Base-by-base conservation (phyloP, 1,140 invertebrate species). In the Caenorhabditis inopinata region DNA sequence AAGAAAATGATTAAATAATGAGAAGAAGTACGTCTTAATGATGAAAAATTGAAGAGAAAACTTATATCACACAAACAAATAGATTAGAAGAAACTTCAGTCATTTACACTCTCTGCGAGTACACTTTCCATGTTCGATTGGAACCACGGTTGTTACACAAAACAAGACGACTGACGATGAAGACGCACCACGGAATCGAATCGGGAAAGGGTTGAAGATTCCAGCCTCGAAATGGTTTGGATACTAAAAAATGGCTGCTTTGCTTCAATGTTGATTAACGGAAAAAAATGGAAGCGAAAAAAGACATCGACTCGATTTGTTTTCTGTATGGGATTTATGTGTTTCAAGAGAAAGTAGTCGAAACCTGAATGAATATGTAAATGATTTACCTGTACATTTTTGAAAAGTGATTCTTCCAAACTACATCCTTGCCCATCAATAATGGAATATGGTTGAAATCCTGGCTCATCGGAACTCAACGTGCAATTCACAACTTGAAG, bases 201-300 rank as follows among this genome's bases (percentile, higher is more conserved):
- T 82, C 42, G 82, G 82, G 27, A 82, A 74, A 11, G 82, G 82
- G 53, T 83, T 83, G 81, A 49, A 68, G 49, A 83, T 83, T 46
- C 79, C 82, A 18, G 82, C 82, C 38, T 74, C 45, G 38, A 78
- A 83, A 76, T 83, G 68, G 82, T 76, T 47, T n/a, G 46, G 42
- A 58, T 83, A 83, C 82, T 83, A n/a, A n/a, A n/a, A n/a, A n/a
- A n/a, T n/a, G n/a, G n/a, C n/a, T n/a, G n/a, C n/a, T n/a, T n/a
- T n/a, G n/a, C n/a, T n/a, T n/a, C n/a, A n/a, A n/a, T n/a, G n/a
- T n/a, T n/a, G n/a, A n/a, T n/a, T n/a, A n/a, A n/a, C n/a, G n/a
- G n/a, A n/a, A n/a, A n/a, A n/a, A n/a, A n/a, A n/a, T n/a, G n/a
- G n/a, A n/a, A n/a, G n/a, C n/a, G 80, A 49, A 82, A 49, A 25